Evolutionary conservation across 2,888 invertebrate genomes (phyloP).

Genomic region (Rhogogaster chlorosoma): DNA sequence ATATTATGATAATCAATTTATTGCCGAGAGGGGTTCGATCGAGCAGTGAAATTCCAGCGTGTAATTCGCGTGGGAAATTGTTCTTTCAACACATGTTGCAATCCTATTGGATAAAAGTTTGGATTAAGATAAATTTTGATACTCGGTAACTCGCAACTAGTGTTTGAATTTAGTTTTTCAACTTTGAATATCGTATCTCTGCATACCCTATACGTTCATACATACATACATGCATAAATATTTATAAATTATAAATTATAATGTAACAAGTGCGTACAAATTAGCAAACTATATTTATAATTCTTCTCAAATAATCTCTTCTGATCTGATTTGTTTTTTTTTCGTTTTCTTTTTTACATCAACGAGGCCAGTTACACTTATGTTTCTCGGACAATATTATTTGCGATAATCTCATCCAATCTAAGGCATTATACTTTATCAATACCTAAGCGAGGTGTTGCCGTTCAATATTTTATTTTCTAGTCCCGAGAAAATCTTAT

Average conservation of each 20-base stretch:
- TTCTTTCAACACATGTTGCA: background rate
- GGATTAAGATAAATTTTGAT: slow-evolving; percentile 32
- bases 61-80: background rate
- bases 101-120: slow-evolving; percentile 45
- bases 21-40: slow-evolving; percentile 13
- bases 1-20: slow-evolving; percentile 30
- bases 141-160: slow-evolving; percentile 32
- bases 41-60: background rate
- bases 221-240: background rate
- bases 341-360: background rate
- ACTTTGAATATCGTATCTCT: slow-evolving; percentile 8
- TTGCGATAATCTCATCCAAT: slow-evolving; percentile 21
- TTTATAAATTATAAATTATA: slow-evolving; percentile 18
- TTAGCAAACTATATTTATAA: slow-evolving; percentile 28
- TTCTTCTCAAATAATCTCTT: slow-evolving; percentile 5
- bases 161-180: slow-evolving; percentile 6
- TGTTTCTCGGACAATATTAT: background rate
- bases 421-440: slow-evolving; percentile 13
- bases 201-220: background rate
- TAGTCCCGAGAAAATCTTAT: slow-evolving; percentile 32
- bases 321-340: background rate
- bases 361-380: background rate
- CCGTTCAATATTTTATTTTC: slow-evolving; percentile 22
- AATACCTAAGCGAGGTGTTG: slow-evolving; percentile 20
- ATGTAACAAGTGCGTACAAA: slow-evolving; percentile 38